Percentiles rank a stretch among this genome's conserved stretches.
Evolutionary conservation across 2,113 vertebrate species (phyloP).

Genomic region (Caloenas nicobarica): DNA sequence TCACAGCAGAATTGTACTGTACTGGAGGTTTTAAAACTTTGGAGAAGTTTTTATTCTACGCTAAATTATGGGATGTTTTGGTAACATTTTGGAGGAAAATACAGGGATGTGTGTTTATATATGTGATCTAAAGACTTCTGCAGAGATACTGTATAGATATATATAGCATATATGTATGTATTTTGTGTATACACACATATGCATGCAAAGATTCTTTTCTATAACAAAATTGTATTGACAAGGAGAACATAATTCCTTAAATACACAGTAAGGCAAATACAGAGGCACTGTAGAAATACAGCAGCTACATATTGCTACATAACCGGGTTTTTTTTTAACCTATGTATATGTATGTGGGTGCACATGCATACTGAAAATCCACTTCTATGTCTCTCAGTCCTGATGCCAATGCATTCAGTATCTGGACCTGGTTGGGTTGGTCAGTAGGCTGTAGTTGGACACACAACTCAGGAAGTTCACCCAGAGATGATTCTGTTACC

Average conservation of each 20-base stretch:
- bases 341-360: neutral
- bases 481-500: neutral
- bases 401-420: neutral
- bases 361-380: neutral
- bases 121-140: neutral
- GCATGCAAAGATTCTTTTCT: neutral
- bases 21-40: neutral
- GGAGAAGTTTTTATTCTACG: neutral
- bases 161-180: neutral
- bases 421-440: neutral
- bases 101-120: accelerated
- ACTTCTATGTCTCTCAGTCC: neutral
- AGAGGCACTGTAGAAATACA: neutral
- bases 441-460: neutral
- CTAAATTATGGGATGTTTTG: neutral
- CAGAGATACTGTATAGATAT: neutral
- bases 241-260: neutral
- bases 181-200: neutral
- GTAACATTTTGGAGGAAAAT: neutral
- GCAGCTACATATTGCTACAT: neutral
- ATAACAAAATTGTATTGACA: neutral
- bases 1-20: neutral
- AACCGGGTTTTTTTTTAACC: neutral
- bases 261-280: neutral
- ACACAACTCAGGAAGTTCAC: neutral